These are phyloP conservation scores for Sympetrum striolatum DNA, from an alignment of 2,888 invertebrate genomes.

Conservation along the genomic window DNA sequence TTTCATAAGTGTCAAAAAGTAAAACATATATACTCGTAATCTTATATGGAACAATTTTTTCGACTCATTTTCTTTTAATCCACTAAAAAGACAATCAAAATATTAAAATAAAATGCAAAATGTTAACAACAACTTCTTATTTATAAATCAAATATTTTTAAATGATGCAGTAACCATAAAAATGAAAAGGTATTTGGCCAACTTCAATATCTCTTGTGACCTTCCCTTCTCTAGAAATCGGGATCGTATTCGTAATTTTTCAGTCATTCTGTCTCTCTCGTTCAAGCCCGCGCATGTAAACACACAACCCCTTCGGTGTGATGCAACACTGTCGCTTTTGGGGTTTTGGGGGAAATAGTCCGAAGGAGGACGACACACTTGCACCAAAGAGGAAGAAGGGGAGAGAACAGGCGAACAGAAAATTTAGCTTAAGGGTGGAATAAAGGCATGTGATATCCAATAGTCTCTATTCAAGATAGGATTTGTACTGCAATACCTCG, in stretches of 20 bases:
- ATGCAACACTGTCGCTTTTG: not conserved
- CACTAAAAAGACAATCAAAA: too few species aligned
- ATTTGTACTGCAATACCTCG: too few species aligned
- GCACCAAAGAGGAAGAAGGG: not conserved
- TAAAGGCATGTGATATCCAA: too few species aligned
- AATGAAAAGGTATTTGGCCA: not conserved
- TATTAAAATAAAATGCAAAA: too few species aligned
- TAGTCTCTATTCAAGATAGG: too few species aligned
- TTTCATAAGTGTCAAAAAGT: too few species aligned
- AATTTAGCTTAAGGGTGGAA: too few species aligned
- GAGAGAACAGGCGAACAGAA: not conserved
- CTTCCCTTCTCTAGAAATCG: not conserved
- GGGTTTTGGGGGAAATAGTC: not conserved
- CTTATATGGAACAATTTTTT: too few species aligned
- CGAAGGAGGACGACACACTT: not conserved
- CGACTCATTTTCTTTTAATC: too few species aligned
- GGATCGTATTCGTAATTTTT: not conserved
- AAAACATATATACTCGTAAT: too few species aligned
- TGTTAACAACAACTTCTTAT: too few species aligned
- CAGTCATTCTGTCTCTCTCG: not conserved
- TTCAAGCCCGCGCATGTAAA: not conserved
- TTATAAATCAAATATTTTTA: not conserved
- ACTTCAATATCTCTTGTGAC: not conserved
- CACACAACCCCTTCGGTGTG: not conserved
- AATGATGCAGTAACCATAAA: not conserved